Evolutionary conservation across 1,140 invertebrate genomes (phyloP).

Genomic region (Gonatopus flavifemur): DNA sequence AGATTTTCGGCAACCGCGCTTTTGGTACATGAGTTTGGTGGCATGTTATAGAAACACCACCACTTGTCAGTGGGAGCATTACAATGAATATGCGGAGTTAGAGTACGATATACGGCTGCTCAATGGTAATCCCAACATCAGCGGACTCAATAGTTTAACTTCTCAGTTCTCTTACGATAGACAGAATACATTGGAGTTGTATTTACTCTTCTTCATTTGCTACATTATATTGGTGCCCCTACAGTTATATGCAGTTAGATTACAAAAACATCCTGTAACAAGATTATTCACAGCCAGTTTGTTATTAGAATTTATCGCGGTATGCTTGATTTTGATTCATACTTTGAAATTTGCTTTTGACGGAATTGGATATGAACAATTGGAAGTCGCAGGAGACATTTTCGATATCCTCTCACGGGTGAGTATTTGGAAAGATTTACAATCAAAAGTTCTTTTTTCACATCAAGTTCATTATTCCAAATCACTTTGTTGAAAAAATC

Average conservation of each 20-base stretch:
- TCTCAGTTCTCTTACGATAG: conserved; percentile 97
- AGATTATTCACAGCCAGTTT: conserved; percentile 87
- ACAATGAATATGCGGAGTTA: conserved; percentile 62
- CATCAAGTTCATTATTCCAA: conserved; percentile 8
- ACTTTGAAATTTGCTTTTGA: conserved; percentile 86
- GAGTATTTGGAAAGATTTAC: conserved; percentile 44
- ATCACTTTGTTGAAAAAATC: neutral
- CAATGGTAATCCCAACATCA: conserved; percentile 89
- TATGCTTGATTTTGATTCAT: conserved; percentile 87
- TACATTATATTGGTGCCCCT: conserved; percentile 86
- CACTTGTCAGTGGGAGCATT: conserved; percentile 82
- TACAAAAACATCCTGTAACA: conserved; percentile 89
- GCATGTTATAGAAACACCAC: conserved; percentile 81
- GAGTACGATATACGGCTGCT: conserved; percentile 95
- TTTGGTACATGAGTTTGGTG: conserved; percentile 95
- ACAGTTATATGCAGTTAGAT: conserved; percentile 85
- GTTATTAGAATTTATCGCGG: conserved; percentile 79
- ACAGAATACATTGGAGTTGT: conserved; percentile 91
- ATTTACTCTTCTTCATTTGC: conserved; percentile 84
- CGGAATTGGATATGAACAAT: conserved; percentile 78
- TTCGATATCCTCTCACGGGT: conserved; percentile 88
- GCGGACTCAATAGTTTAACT: conserved; percentile 80
- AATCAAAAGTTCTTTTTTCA: conserved; percentile 1
- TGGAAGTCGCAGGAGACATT: conserved; percentile 86
- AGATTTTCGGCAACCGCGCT: conserved; percentile 85